These are phyloP conservation scores for Acanthosepion pharaonis DNA, from an alignment of 2,888 invertebrate genomes.

Conservation along the genomic window DNA sequence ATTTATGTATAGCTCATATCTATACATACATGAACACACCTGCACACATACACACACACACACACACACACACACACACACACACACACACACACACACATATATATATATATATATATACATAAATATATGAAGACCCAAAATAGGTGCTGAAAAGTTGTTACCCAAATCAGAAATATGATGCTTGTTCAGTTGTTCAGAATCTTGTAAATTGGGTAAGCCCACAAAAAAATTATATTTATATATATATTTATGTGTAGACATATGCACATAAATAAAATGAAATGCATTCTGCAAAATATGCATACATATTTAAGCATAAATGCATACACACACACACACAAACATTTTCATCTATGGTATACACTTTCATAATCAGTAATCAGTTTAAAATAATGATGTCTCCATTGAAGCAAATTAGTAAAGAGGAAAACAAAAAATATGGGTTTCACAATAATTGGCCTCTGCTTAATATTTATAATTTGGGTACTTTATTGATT, in stretches of 20 bases:
- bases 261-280: no score
- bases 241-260: not conserved
- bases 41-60: not conserved
- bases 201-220: no score
- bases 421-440: not conserved
- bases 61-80: not conserved
- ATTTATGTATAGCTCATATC: no score
- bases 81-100: not conserved
- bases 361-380: not conserved
- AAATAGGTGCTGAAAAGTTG: no score
- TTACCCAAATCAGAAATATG: no score
- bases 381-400: conserved; percentile 12
- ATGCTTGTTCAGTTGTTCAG: no score
- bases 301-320: not conserved
- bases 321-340: not conserved
- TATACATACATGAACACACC: not conserved
- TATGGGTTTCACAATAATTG: not conserved
- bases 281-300: not conserved
- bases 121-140: not conserved
- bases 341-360: not conserved
- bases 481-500: not conserved
- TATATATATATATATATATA: conserved; percentile 2
- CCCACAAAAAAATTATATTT: not conserved
- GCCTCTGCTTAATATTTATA: not conserved
- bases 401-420: not conserved